A percentile compares a stretch with the other conserved stretches of the same genome.
phyloP scores from a whole-genome alignment of 2,888 invertebrate species.

The Kryphioiulus occultus region DNA sequence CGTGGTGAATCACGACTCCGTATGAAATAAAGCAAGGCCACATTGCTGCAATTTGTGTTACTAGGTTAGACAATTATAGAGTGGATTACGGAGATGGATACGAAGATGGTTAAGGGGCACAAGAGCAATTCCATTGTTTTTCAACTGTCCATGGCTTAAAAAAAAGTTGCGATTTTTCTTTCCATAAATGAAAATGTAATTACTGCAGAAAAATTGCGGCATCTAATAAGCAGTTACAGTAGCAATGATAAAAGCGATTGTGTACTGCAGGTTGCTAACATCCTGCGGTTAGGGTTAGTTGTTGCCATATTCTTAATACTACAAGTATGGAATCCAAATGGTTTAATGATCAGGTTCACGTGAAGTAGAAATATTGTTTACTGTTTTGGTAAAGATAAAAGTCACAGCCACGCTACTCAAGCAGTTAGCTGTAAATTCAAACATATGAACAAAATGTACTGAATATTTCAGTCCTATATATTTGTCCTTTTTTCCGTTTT shows the following conservation, averaged over 20 bases:
- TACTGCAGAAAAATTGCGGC: neutral
- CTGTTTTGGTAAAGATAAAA: too few species aligned
- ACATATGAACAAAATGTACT: too few species aligned
- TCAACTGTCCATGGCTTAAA: neutral
- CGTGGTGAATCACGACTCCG: neutral
- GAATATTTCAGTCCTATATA: too few species aligned
- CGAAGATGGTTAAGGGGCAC: constrained; percentile 15
- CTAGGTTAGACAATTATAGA: constrained; percentile 12
- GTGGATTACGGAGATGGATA: neutral
- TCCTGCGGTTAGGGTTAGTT: neutral
- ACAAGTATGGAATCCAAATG: neutral
- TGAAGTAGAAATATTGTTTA: too few species aligned
- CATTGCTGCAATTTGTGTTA: constrained; percentile 8
- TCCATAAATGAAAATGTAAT: neutral
- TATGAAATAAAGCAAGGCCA: constrained; percentile 10
- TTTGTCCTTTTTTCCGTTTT: too few species aligned
- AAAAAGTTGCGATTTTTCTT: neutral
- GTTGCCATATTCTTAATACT: neutral
- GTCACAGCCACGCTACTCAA: too few species aligned
- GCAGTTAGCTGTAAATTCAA: too few species aligned
- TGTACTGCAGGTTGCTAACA: neutral
- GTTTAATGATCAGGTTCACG: neutral
- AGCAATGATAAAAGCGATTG: neutral
- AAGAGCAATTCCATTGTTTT: constrained; percentile 18
- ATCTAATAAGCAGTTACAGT: neutral